Evolutionary conservation across 2,888 invertebrate genomes (phyloP), one percentile per base, ranked within the genome.

Genomic region (Flabesymbios commensalis): DNA sequence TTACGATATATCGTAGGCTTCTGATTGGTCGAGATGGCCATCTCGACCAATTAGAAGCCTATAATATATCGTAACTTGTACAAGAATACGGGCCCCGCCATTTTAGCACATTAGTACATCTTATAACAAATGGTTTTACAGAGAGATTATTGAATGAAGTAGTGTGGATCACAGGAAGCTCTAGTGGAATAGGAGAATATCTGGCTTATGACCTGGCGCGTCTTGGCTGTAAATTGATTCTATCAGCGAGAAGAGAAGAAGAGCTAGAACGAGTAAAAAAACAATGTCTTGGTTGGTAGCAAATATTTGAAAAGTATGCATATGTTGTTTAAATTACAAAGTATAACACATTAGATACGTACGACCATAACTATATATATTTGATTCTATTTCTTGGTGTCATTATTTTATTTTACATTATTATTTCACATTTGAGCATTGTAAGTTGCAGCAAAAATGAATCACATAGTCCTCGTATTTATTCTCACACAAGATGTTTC

Each of bases 151-250:
- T 83, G 45, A 88, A 88, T 0, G 88, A 91, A 80, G 90, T 92
- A 2, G 88, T 91, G 1, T 93, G 92, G 89, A 88, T 93, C 69
- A 91, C 90, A 1, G 92, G 92, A 43, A 90, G 92, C 0, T 92
- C 92, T 0, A 90, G 90, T 83, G 92, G 92, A 17, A 92, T 93
- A 65, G 92, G 92, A 2, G 90, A 90, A 81, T 81, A 86, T 66
- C 83, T 90, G 49, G 90, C 91, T 0, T 85, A 90, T 65, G 86
- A 86, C 24, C 81, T 75, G 53, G 89, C 91, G 0, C 86, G 85
- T 72, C 84, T 85, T 74, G 88, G 88, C 4, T 89, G 88, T 1
- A 88, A 88, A 76, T 76, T 92, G 43, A 86, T 88, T 3, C 74
- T 92, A 2, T 87, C 90, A 7, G 90, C 91, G 0, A 85, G 91